Evolutionary conservation across 1,140 invertebrate genomes (phyloP).

Genomic region (Cotesia glomerata): DNA sequence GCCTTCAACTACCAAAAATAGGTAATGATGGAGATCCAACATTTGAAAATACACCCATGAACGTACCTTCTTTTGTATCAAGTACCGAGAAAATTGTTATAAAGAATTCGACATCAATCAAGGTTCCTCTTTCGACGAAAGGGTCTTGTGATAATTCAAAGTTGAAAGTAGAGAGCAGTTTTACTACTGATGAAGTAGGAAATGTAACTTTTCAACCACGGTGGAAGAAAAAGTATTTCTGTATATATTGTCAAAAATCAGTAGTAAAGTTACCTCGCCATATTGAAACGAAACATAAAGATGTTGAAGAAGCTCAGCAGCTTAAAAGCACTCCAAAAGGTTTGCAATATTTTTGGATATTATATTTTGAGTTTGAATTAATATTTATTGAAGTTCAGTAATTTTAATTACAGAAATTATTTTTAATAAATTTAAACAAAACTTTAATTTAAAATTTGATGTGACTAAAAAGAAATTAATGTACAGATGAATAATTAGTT

Average conservation of each 20-base stretch:
- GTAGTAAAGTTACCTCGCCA: background rate
- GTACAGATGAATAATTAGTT: no score
- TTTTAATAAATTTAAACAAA: no score
- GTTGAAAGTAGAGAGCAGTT: background rate
- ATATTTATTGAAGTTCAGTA: no score
- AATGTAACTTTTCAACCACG: background rate
- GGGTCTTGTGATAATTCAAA: background rate
- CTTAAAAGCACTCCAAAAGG: background rate
- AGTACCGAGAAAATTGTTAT: background rate
- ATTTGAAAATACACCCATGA: no score
- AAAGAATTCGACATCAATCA: background rate
- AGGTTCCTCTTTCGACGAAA: background rate
- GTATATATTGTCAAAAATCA: background rate
- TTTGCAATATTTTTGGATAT: background rate
- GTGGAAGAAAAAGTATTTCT: background rate
- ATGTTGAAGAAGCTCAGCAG: background rate
- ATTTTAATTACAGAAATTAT: no score
- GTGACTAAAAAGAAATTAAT: no score
- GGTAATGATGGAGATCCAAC: no score
- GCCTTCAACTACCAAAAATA: no score
- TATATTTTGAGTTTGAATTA: background rate
- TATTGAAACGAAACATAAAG: background rate
- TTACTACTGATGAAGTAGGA: background rate
- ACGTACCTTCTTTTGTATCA: no score
- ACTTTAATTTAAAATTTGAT: no score